phyloP scores from a whole-genome alignment of 2,888 invertebrate genomes.

The Automeris io region DNA sequence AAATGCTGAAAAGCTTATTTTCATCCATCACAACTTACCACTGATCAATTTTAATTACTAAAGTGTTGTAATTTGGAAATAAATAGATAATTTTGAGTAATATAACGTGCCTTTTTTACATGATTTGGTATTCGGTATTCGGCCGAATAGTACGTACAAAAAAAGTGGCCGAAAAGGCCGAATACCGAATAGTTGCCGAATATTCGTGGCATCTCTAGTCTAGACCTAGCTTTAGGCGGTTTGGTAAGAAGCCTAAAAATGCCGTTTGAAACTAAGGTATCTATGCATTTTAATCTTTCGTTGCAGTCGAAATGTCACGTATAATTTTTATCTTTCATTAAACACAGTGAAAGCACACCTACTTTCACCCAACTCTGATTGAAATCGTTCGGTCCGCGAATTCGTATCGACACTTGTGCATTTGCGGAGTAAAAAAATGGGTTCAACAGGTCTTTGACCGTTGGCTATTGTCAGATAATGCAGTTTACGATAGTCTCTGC shows the following conservation, averaged over 20 bases:
- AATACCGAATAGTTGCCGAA: too few species aligned
- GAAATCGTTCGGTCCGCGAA: slow-evolving; percentile 51
- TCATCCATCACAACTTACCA: too few species aligned
- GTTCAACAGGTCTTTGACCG: slow-evolving; percentile 55
- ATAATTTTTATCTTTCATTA: slow-evolving; percentile 31
- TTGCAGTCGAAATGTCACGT: slow-evolving; percentile 14
- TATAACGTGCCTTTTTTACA: too few species aligned
- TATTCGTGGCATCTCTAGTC: not conserved
- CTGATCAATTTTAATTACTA: too few species aligned
- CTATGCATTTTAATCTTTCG: slow-evolving; percentile 1
- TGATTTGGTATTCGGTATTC: too few species aligned
- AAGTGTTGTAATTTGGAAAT: too few species aligned
- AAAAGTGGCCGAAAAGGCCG: too few species aligned
- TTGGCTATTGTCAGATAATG: slow-evolving; percentile 38
- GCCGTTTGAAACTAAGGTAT: not conserved
- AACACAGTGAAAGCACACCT: slow-evolving; percentile 58
- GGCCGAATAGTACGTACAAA: too few species aligned
- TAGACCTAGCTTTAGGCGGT: not conserved
- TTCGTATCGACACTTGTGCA: slow-evolving; percentile 55
- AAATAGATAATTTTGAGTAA: too few species aligned
- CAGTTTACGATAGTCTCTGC: slow-evolving; percentile 26
- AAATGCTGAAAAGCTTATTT: too few species aligned
- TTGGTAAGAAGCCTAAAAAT: slow-evolving; percentile 1
- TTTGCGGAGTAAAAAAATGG: slow-evolving; percentile 48
- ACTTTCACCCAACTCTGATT: slow-evolving; percentile 47